These are phyloP conservation scores for Adela reaumurella DNA, from an alignment of 2,888 invertebrate genomes.

Conservation along the genomic window DNA sequence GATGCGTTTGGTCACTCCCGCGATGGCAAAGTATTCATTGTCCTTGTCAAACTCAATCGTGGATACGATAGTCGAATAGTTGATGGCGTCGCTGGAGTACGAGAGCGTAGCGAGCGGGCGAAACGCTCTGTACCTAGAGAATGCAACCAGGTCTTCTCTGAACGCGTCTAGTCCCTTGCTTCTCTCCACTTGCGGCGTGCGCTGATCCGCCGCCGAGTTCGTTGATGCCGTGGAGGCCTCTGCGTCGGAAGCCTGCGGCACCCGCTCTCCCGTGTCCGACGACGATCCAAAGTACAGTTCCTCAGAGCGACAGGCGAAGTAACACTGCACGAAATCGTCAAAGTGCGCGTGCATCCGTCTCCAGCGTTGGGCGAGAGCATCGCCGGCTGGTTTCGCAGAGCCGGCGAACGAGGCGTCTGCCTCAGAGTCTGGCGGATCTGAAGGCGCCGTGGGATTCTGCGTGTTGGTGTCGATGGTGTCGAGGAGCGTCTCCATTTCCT, in stretches of 20 bases:
- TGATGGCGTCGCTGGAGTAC: conserved; percentile 86
- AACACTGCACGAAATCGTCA: conserved; percentile 85
- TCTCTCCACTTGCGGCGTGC: conserved; percentile 17
- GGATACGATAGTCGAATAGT: conserved; percentile 81
- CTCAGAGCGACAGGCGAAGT: conserved; percentile 73
- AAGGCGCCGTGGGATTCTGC: conserved; percentile 13
- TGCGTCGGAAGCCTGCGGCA: conserved; percentile 19
- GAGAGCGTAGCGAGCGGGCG: conserved; percentile 82
- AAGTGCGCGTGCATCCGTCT: conserved; percentile 81
- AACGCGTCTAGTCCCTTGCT: conserved; percentile 67
- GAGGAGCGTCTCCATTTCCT: conserved; percentile 54
- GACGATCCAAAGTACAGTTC: conserved; percentile 61
- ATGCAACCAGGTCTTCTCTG: conserved; percentile 80
- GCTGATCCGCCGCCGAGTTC: conserved; percentile 21
- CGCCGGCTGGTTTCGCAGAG: conserved; percentile 15
- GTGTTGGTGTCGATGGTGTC: conserved; percentile 51
- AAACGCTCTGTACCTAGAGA: conserved; percentile 75
- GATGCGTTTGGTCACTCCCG: conserved; percentile 91
- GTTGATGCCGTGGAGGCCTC: conserved; percentile 15
- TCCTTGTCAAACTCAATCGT: conserved; percentile 97
- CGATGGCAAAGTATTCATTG: conserved; percentile 92
- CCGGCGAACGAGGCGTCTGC: conserved; percentile 31
- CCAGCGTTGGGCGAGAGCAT: conserved; percentile 64
- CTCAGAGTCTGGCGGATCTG: conserved; percentile 6
- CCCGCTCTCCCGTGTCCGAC: conserved; percentile 11